Evolutionary conservation across 2,113 vertebrate species (phyloP).

Genomic region (Phyllostomus discolor): DNA sequence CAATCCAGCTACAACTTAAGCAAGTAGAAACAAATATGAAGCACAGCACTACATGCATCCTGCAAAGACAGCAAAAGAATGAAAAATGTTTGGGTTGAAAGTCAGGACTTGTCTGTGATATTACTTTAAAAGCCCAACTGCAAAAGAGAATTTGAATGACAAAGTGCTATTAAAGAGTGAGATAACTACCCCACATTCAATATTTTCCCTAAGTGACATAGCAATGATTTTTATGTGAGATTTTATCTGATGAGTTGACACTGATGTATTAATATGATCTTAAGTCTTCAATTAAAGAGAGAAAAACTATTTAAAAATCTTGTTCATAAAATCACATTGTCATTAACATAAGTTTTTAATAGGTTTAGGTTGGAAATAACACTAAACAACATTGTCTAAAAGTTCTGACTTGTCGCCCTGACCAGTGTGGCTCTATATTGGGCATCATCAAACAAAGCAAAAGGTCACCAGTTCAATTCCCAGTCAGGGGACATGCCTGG

Average conservation of each 20-base stretch:
- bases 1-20: slow-evolving; percentile 48
- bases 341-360: slow-evolving; percentile 58
- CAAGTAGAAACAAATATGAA: slow-evolving; percentile 56
- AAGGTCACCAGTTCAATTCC: no score
- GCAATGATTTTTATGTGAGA: neutral
- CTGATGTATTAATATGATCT: neutral
- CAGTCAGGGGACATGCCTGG: no score
- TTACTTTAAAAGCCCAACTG: neutral
- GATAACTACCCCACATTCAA: neutral
- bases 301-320: slow-evolving; percentile 33
- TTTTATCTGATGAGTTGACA: neutral
- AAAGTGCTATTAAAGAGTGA: neutral
- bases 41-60: neutral
- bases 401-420: no score
- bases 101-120: neutral
- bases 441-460: no score
- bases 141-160: neutral
- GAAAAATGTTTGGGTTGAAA: neutral
- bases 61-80: slow-evolving; percentile 2
- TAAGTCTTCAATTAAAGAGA: slow-evolving; percentile 49
- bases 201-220: slow-evolving; percentile 1
- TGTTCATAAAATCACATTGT: slow-evolving; percentile 59
- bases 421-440: no score
- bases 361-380: slow-evolving; percentile 6
- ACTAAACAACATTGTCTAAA: slow-evolving; percentile 7